Conservation (phyloP, 1,140 invertebrate species). For the Apis cerana region DNA sequence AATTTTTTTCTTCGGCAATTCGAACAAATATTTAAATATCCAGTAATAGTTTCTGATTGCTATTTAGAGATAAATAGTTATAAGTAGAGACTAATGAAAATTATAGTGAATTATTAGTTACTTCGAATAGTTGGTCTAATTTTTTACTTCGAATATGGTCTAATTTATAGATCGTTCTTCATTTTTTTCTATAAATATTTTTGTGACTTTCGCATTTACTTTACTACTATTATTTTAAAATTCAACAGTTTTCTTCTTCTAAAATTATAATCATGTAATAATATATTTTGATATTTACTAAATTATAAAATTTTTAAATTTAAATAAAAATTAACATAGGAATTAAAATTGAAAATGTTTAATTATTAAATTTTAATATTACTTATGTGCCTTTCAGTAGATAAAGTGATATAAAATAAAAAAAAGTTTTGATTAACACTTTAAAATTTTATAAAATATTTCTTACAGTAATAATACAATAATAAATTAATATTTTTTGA, state of each 20-base stretch:
- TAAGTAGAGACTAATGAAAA: neutral
- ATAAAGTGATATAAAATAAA: neutral
- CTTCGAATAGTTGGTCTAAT: neutral
- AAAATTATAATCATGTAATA: neutral
- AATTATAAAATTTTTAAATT: too few species aligned
- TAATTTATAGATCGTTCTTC: neutral
- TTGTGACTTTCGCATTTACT: neutral
- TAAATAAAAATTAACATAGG: neutral
- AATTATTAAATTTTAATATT: neutral
- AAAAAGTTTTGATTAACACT: neutral
- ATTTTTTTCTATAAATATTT: neutral
- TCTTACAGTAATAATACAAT: too few species aligned
- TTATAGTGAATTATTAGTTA: neutral
- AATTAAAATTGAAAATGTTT: neutral
- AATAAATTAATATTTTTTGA: neutral
- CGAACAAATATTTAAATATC: neutral
- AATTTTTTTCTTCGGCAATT: neutral
- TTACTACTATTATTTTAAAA: too few species aligned
- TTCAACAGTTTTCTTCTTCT: neutral
- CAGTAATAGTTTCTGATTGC: neutral
- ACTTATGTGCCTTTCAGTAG: conserved; percentile 19
- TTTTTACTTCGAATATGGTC: neutral
- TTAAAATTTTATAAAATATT: neutral
- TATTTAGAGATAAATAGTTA: conserved; percentile 34
- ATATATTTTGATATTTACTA: too few species aligned